A percentile compares a stretch with the other conserved stretches of the same genome.
These are phyloP conservation scores for Asbolus verrucosus DNA, from an alignment of 1,140 invertebrate genomes.

Conservation along the genomic window DNA sequence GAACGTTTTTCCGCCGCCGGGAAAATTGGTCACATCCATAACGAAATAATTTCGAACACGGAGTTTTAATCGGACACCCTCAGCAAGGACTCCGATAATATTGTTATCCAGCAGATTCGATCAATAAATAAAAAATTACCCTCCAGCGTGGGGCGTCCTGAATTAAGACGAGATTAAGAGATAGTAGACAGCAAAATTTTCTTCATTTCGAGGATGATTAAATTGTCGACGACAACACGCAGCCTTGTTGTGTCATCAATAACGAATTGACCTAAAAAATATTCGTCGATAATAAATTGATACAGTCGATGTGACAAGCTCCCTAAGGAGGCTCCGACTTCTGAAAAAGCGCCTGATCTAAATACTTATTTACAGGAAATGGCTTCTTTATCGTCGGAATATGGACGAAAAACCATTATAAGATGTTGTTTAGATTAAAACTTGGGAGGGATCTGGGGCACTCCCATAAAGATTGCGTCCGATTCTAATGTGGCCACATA, in stretches of 20 bases:
- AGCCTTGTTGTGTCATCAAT: not conserved
- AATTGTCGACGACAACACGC: not conserved
- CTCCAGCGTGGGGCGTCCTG: too few relatives aligned
- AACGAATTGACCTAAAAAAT: slow-evolving; percentile 10
- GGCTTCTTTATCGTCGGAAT: slow-evolving; percentile 20
- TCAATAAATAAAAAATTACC: too few relatives aligned
- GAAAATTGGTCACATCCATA: too few relatives aligned
- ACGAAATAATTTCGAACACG: too few relatives aligned
- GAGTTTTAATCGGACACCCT: too few relatives aligned
- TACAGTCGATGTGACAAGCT: slow-evolving; percentile 21
- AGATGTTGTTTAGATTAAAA: slow-evolving; percentile 13
- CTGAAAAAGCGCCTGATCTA: slow-evolving; percentile 9
- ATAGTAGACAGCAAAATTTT: too few relatives aligned
- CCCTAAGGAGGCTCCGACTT: slow-evolving; percentile 5
- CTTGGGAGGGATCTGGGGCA: too few relatives aligned
- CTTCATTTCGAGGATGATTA: too few relatives aligned
- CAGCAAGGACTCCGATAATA: too few relatives aligned
- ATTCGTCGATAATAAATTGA: slow-evolving; percentile 33
- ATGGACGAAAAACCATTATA: slow-evolving; percentile 10
- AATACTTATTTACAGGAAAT: slow-evolving; percentile 34
- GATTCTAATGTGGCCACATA: slow-evolving; percentile 3
- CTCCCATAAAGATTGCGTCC: not conserved
- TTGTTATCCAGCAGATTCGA: too few relatives aligned
- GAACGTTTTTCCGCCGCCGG: too few relatives aligned
- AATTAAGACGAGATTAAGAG: too few relatives aligned